These are phyloP conservation scores for Clupea harengus DNA, from an alignment of 2,113 vertebrate species.

Conservation along the genomic window DNA sequence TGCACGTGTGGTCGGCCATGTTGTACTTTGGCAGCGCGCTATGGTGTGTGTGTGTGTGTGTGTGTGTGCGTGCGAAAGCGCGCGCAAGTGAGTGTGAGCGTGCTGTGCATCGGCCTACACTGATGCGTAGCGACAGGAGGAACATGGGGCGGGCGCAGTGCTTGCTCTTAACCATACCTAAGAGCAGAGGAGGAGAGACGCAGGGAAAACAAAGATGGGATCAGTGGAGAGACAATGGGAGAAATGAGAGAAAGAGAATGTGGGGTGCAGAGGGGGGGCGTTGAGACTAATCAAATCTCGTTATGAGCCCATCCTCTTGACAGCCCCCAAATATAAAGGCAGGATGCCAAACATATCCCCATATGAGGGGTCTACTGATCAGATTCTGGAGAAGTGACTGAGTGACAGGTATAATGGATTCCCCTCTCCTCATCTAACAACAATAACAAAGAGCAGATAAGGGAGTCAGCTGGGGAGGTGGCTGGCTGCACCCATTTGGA, in stretches of 20 bases:
- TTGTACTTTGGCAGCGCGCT: neutral
- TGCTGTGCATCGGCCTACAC: constrained; percentile 2
- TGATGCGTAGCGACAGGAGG: constrained; percentile 21
- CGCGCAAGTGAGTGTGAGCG: neutral
- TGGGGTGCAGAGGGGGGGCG: neutral
- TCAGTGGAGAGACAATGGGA: neutral
- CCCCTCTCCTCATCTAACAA: neutral
- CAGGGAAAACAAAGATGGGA: neutral
- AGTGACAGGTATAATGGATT: neutral
- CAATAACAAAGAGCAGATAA: neutral
- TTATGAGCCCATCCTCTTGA: neutral
- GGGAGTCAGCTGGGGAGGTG: neutral
- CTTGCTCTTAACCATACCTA: neutral
- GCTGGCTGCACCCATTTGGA: too few species aligned
- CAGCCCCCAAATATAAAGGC: neutral
- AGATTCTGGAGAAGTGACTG: neutral
- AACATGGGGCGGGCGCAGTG: neutral
- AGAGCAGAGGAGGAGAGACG: neutral
- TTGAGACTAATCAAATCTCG: neutral
- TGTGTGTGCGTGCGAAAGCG: neutral
- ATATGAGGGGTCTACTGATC: too few species aligned
- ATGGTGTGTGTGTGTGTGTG: neutral
- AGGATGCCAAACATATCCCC: neutral
- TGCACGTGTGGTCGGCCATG: neutral
- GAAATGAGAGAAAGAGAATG: neutral